Base-by-base conservation (phyloP, 2,113 vertebrate species). In the Bubo blakistoni region DNA sequence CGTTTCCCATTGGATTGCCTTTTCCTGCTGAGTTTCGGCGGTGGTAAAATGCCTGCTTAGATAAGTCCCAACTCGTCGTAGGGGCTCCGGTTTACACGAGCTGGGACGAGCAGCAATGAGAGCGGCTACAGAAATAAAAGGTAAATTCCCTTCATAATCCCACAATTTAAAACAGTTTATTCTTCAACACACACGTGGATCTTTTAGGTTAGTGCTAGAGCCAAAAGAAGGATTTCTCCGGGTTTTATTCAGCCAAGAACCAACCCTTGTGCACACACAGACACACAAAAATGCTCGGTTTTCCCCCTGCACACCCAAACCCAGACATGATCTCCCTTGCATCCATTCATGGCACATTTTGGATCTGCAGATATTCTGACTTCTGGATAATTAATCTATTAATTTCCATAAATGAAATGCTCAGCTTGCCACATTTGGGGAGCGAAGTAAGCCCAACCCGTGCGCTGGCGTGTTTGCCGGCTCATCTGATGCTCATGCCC, bases 131-230 rank as follows among this genome's bases (percentile, higher is more conserved):
- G 71, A 51, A 90, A 92, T 30, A 46, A 86, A 90, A 86, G 66
- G 66, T 29, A 67, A 94, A 94, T 88, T 94, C 94, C 70, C 84
- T 46, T 71, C 38, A 11, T 88, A 91, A 93, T 88, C 91, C 91
- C 80, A 38, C 18, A 29, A 66, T 24, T 93, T 71, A 71, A 66
- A 76, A 6, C 0, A 7, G 27, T 88, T 85, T 52, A 42, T 67
- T 73, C 84, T 67, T 58, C 80, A 38, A 12, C 7, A 6, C 19
- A 42, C n/a, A 16, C 2, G 4, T 34, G 54, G 73, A 25, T 55
- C n/a, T 52, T 70, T 44, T 7, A 51, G 62, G 67, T 59, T 42
- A 19, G 22, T 0, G 1, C 18, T 54, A 13, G 73, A 66, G 69
- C 83, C 79, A 80, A 66, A 40, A 57, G 73, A 7, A 77, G 58